Evolutionary conservation across 1,140 invertebrate genomes (phyloP), one percentile per base, ranked within the genome.

Genomic region (Drosophila repletoides): DNA sequence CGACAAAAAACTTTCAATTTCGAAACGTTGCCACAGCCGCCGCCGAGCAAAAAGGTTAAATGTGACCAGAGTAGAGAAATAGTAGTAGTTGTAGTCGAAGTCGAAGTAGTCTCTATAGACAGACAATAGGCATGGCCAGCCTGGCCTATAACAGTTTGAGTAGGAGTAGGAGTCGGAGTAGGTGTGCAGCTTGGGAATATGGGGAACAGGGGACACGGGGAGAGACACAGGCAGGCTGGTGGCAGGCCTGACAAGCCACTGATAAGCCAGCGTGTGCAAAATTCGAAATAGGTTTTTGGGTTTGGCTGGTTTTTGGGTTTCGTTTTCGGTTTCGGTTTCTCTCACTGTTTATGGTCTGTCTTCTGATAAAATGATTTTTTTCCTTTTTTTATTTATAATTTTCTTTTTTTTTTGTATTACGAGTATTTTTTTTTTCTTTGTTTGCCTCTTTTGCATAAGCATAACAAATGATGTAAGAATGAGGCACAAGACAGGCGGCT

Each of bases 1-100:
- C 59, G 53, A 76, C 63, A 80, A 76, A n/a, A n/a, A n/a, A 81
- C 77, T 81, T 81, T 81, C 77, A 83, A 81, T 81, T 81, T 81
- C 79, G 79, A 81, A 76, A 73, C 79, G 72, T 24, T 43, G 70
- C 49, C 51, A 24, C 69, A 73, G 34, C 24, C 46, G 34, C 24
- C 46, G 34, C n/a, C 29, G 17, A 55, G 43, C 67, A 59, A 72
- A 81, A 81, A 81, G 77, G 77, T 81, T 81, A 81, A 81, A 84
- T 73, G 77, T 81, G 77, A 83, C 36, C 41, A 12, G 10, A 14
- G 22, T 15, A 9, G 43, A 59, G 67, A 67, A 40, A 67, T 46
- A 59, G 49, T 31, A 31, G n/a, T n/a, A n/a, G n/a, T n/a, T n/a
- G n/a, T n/a, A n/a, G n/a, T n/a, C n/a, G n/a, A n/a, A n/a, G n/a